Conservation (phyloP, 2,797 vertebrate species). For the Lates japonicus region DNA sequence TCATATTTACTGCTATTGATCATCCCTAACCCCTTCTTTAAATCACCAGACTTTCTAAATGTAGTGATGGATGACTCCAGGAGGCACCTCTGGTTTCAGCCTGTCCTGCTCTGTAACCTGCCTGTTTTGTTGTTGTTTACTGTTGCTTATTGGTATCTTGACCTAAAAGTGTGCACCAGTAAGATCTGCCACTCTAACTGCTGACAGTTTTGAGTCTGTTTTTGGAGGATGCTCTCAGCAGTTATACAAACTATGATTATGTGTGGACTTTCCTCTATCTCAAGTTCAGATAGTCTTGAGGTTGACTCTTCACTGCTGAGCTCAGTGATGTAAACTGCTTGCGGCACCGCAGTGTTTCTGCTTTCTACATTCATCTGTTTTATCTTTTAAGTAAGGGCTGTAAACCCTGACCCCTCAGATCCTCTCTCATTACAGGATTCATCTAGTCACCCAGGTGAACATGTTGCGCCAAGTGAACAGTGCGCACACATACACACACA, state of each 20-base stretch:
- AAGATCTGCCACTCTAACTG: neutral
- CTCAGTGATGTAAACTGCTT: too few relatives aligned
- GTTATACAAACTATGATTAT: slow-evolving; percentile 22
- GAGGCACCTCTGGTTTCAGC: neutral
- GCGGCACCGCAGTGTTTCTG: too few relatives aligned
- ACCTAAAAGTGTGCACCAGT: slow-evolving; percentile 25
- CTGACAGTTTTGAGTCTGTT: neutral
- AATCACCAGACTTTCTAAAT: neutral
- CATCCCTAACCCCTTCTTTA: neutral
- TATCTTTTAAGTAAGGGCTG: slow-evolving; percentile 10
- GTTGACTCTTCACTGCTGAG: neutral
- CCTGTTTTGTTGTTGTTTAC: slow-evolving; percentile 7
- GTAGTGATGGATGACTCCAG: neutral
- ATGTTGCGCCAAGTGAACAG: slow-evolving; percentile 25
- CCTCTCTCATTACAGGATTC: slow-evolving; percentile 63
- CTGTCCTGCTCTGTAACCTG: slow-evolving; percentile 9
- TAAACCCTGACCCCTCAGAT: slow-evolving; percentile 19
- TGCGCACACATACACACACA: neutral
- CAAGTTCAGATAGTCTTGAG: neutral
- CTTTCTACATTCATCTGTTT: slow-evolving; percentile 13
- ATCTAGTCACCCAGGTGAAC: slow-evolving; percentile 63
- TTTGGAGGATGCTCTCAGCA: slow-evolving; percentile 41
- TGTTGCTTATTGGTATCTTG: slow-evolving; percentile 34
- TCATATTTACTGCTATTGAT: neutral
- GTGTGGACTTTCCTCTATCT: slow-evolving; percentile 49